Conservation (phyloP, 2,113 vertebrate species). For the human region DNA sequence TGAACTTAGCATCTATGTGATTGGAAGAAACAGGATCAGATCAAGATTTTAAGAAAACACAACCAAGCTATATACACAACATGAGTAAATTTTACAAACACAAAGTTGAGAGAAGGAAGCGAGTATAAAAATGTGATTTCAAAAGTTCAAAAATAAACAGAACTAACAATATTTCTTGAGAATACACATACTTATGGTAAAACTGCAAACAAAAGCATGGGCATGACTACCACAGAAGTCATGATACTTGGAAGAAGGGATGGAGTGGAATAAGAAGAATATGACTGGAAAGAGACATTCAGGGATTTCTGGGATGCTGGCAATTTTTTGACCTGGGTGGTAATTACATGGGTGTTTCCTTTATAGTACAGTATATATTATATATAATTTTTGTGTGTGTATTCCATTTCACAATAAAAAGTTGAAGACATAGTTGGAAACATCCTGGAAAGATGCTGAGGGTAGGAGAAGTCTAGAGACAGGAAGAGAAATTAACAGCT, state of each 20-base stretch:
- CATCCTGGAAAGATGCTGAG: not conserved
- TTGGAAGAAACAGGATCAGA: not conserved
- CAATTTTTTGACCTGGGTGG: not conserved
- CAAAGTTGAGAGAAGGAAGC: not conserved
- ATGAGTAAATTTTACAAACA: not conserved
- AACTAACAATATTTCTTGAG: not conserved
- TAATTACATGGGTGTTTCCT: not conserved
- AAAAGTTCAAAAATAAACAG: slow-evolving; percentile 15
- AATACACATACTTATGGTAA: not conserved
- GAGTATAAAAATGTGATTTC: not conserved
- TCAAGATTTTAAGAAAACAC: not conserved
- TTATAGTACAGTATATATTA: not conserved
- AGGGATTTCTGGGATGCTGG: not conserved
- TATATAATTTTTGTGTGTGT: not conserved
- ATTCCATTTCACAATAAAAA: slow-evolving; percentile 16
- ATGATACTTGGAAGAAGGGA: not conserved
- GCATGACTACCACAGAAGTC: not conserved
- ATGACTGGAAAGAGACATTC: not conserved
- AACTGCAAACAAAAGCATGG: not conserved
- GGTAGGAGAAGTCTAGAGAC: not conserved
- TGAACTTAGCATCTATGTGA: not conserved
- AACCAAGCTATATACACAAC: not conserved
- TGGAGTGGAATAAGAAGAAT: not conserved
- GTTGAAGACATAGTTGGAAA: not conserved
- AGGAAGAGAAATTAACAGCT: not conserved